Percentiles rank a stretch among this genome's conserved stretches.
Evolutionary conservation across 1,140 invertebrate species (phyloP).

Genomic region (Limonius californicus): DNA sequence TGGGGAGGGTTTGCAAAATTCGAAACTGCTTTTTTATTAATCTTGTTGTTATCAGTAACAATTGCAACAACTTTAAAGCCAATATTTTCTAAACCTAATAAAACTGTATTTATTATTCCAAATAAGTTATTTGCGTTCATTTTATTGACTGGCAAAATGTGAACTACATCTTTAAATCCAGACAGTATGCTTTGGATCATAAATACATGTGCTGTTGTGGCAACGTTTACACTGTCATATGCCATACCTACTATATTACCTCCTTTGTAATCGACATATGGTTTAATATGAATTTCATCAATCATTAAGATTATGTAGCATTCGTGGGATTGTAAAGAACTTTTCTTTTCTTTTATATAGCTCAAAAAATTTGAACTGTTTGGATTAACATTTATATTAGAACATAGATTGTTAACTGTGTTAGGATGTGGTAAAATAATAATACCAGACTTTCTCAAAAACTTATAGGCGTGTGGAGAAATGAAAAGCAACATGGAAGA

Average conservation of each 20-base stretch:
- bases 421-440: conserved; percentile 2
- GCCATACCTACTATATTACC: conserved; percentile 17
- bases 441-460: background rate
- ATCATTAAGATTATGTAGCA: background rate
- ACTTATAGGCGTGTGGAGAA: conserved; percentile 7
- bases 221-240: conserved; percentile 1
- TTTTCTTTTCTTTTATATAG: background rate
- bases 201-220: conserved; percentile 8
- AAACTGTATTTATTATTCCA: background rate
- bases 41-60: conserved; percentile 12
- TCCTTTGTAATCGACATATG: conserved; percentile 22
- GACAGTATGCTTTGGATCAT: background rate
- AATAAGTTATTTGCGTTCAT: background rate
- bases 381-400: background rate
- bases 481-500: background rate
- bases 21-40: conserved; percentile 16
- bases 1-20: conserved; percentile 5
- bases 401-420: background rate
- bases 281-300: background rate
- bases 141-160: background rate
- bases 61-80: conserved; percentile 14
- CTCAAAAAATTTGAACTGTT: background rate
- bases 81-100: conserved; percentile 10
- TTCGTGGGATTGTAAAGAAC: background rate
- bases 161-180: background rate